A percentile compares a stretch with the other conserved stretches of the same genome.
Conservation (phyloP, 2,113 vertebrate species). For the Scomber colias region DNA sequence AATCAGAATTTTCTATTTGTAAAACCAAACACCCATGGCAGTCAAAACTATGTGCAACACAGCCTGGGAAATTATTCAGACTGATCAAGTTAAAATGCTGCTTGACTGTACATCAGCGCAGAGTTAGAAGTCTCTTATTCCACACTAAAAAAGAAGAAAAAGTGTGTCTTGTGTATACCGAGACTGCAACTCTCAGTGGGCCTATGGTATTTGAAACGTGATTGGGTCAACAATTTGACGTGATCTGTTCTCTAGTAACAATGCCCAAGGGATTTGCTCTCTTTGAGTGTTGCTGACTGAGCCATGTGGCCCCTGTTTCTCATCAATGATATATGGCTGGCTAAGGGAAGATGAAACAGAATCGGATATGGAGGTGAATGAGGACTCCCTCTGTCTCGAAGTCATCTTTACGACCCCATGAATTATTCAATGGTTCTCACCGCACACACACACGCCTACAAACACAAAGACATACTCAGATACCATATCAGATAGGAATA, state of each 20-base stretch:
- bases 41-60: slow-evolving; percentile 13
- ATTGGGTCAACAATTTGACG: slow-evolving; percentile 75
- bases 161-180: not conserved
- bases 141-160: not conserved
- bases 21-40: slow-evolving; percentile 29
- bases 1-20: slow-evolving; percentile 33
- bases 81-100: slow-evolving; percentile 36
- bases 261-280: slow-evolving; percentile 65
- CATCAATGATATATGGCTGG: slow-evolving; percentile 75
- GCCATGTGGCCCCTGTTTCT: slow-evolving; percentile 61
- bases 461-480: slow-evolving; percentile 13
- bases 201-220: slow-evolving; percentile 69
- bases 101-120: slow-evolving; percentile 43
- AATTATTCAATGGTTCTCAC: slow-evolving; percentile 73
- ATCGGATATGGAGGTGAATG: slow-evolving; percentile 72
- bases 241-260: slow-evolving; percentile 72
- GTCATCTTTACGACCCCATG: slow-evolving; percentile 71
- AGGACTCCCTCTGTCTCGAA: slow-evolving; percentile 60
- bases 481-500: not conserved
- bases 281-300: slow-evolving; percentile 71
- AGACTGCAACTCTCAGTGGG: slow-evolving; percentile 57
- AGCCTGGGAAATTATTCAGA: slow-evolving; percentile 38
- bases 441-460: slow-evolving; percentile 13
- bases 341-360: slow-evolving; percentile 75
- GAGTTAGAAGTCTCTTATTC: slow-evolving; percentile 29